These are phyloP conservation scores for Antedon mediterranea DNA, from an alignment of 53 echinoderm and acorn worm species.

Conservation along the genomic window DNA sequence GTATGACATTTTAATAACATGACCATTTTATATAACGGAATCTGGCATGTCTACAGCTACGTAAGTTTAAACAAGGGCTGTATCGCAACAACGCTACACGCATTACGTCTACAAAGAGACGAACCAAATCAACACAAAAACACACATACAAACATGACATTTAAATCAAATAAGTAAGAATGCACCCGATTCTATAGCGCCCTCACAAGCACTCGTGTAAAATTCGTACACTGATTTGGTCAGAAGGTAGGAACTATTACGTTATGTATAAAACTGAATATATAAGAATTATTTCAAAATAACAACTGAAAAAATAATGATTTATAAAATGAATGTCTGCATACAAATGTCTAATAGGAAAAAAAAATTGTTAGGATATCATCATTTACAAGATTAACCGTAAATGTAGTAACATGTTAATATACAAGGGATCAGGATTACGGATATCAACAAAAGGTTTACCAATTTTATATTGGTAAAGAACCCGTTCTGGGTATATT, in stretches of 20 bases:
- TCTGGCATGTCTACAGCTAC: not conserved
- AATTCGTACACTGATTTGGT: not conserved
- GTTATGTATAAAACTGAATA: not conserved
- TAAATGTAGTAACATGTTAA: not conserved
- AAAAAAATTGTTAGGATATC: not conserved
- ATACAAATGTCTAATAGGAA: not conserved
- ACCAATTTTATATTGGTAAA: no score
- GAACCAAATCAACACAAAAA: not conserved
- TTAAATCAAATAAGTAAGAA: not conserved
- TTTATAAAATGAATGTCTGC: slow-evolving; percentile 1
- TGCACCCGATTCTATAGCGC: not conserved
- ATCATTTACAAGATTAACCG: not conserved
- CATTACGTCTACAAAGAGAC: not conserved
- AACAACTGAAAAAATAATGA: not conserved
- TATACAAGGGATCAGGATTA: no score
- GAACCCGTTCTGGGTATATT: not conserved
- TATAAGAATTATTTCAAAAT: not conserved
- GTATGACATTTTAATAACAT: not conserved
- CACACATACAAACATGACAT: not conserved
- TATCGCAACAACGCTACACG: not conserved
- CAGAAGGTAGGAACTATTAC: not conserved
- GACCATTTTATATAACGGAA: not conserved
- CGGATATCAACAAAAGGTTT: no score
- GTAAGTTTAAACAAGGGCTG: not conserved
- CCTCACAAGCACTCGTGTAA: not conserved